A percentile compares a stretch with the other conserved stretches of the same genome.
Conservation (phyloP, 35 echinoderm and acorn worm species). For the Patiria miniata region DNA sequence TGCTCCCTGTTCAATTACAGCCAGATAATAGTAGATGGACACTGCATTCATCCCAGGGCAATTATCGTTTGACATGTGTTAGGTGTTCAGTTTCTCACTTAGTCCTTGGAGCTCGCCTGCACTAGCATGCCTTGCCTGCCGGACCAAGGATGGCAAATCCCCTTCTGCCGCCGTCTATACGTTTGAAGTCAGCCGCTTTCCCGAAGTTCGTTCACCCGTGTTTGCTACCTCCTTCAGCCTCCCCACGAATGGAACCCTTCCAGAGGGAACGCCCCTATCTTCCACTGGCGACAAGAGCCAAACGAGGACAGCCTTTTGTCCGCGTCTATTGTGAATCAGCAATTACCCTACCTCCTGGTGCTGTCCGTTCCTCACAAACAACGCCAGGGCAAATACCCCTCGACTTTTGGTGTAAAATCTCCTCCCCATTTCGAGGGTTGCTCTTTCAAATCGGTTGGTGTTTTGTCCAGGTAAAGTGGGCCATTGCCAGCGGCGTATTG, state of each 20-base stretch:
- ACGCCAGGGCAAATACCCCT: neutral
- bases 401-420: neutral
- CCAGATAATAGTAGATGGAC: too few species aligned
- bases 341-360: neutral
- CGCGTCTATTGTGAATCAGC: neutral
- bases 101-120: neutral
- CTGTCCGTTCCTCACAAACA: neutral
- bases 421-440: neutral
- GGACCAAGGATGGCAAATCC: too few species aligned
- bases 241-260: neutral
- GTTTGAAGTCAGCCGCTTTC: neutral
- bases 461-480: slow-evolving; percentile 13
- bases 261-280: neutral
- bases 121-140: neutral
- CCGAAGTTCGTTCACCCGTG: slow-evolving; percentile 1
- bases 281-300: neutral
- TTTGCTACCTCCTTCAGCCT: neutral
- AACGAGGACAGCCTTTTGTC: slow-evolving; percentile 6
- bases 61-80: neutral
- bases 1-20: too few species aligned
- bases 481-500: slow-evolving; percentile 17
- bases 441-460: neutral
- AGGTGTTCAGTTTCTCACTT: neutral
- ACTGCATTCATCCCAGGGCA: too few species aligned
- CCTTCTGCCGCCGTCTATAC: neutral